A percentile compares a stretch with the other conserved stretches of the same genome.
Conservation (phyloP, 2,797 vertebrate genomes). For the Cyclura pinguis region DNA sequence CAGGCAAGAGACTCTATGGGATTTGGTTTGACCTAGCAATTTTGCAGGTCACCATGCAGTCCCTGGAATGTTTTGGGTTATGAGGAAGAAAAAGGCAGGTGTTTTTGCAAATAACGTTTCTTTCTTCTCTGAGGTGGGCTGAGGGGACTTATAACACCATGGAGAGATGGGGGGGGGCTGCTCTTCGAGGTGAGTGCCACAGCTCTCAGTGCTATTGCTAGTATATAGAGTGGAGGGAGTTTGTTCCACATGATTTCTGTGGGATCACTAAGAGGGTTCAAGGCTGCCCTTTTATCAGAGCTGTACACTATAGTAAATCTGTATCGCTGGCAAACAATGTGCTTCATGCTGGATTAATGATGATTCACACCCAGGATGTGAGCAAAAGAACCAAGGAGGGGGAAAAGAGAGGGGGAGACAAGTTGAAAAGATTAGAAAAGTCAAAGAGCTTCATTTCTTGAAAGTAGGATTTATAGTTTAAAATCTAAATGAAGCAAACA, state of each 20-base stretch:
- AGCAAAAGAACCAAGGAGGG: slow-evolving; percentile 61
- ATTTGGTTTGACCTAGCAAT: slow-evolving; percentile 37
- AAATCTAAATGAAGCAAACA: neutral
- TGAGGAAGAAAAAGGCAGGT: slow-evolving; percentile 34
- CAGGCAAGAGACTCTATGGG: slow-evolving; percentile 1
- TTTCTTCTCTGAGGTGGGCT: slow-evolving; percentile 6
- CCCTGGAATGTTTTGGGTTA: slow-evolving; percentile 27
- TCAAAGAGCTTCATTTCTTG: slow-evolving; percentile 44
- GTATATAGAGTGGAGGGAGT: slow-evolving; percentile 50
- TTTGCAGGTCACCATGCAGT: slow-evolving; percentile 26
- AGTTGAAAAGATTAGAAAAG: slow-evolving; percentile 25
- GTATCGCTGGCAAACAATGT: slow-evolving; percentile 84
- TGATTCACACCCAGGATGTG: slow-evolving; percentile 76
- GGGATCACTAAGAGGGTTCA: slow-evolving; percentile 73
- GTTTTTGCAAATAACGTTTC: slow-evolving; percentile 6
- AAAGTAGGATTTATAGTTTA: slow-evolving; percentile 49
- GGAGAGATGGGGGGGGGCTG: neutral
- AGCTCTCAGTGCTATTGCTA: slow-evolving; percentile 41
- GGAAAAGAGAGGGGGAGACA: neutral
- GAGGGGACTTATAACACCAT: slow-evolving; percentile 25
- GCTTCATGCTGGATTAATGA: slow-evolving; percentile 85
- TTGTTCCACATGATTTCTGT: slow-evolving; percentile 49
- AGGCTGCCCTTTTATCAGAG: slow-evolving; percentile 84
- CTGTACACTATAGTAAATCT: slow-evolving; percentile 87
- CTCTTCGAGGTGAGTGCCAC: slow-evolving; percentile 42